Evolutionary conservation across 2,888 invertebrate genomes (phyloP).

Genomic region (Hydraecia micacea): DNA sequence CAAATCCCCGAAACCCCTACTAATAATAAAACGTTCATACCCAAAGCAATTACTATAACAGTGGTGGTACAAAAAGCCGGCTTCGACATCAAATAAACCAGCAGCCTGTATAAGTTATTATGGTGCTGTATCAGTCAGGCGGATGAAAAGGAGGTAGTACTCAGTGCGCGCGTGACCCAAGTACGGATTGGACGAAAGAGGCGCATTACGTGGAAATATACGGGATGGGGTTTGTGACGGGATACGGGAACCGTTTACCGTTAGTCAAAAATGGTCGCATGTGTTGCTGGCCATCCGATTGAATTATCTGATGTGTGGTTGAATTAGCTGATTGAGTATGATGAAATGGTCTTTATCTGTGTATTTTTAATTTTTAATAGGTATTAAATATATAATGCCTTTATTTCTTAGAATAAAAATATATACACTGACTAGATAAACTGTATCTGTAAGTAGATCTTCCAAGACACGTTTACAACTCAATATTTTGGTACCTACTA

Average conservation of each 20-base stretch:
- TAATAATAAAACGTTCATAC: conserved; percentile 11
- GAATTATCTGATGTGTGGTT: neutral
- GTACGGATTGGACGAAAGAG: conserved; percentile 74
- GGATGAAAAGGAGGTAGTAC: conserved; percentile 80
- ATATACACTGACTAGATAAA: neutral
- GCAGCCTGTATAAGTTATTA: conserved; percentile 64
- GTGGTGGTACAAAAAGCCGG: conserved; percentile 42
- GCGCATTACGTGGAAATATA: conserved; percentile 73
- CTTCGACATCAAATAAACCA: conserved; percentile 57
- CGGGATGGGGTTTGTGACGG: conserved; percentile 29
- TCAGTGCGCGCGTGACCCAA: conserved; percentile 80
- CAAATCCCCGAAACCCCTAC: neutral
- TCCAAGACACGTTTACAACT: neutral
- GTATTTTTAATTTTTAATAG: neutral
- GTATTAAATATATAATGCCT: neutral
- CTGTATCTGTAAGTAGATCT: too few species aligned
- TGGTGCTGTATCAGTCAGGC: conserved; percentile 67
- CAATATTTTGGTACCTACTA: neutral
- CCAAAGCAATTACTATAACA: conserved; percentile 43
- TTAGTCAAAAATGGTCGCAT: neutral
- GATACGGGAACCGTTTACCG: neutral
- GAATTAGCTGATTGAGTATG: neutral
- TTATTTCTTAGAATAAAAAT: too few species aligned
- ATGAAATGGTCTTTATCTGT: too few species aligned
- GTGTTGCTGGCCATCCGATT: neutral